Conservation (phyloP, 1,140 invertebrate species). For the Diabrotica virgifera region DNA sequence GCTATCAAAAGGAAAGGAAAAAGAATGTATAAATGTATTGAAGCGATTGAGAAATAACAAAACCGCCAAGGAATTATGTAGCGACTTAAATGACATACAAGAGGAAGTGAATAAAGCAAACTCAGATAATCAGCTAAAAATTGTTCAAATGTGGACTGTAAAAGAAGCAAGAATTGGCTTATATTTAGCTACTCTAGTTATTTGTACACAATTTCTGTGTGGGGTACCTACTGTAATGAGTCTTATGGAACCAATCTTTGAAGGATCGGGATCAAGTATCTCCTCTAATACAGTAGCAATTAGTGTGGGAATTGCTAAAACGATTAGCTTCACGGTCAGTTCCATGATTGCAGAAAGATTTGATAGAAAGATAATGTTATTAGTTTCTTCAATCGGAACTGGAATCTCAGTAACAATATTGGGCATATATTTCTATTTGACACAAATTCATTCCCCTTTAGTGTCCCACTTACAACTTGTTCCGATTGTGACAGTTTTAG, state of each 20-base stretch:
- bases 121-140: background rate
- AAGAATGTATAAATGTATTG: background rate
- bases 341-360: background rate
- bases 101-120: background rate
- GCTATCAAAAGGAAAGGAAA: background rate
- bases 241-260: slow-evolving; percentile 3
- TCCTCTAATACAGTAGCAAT: background rate
- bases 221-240: background rate
- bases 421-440: slow-evolving; percentile 62
- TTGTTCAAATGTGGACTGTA: background rate
- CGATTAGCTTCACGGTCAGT: background rate
- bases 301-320: background rate
- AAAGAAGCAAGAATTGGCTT: background rate
- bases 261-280: background rate
- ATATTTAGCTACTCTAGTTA: background rate
- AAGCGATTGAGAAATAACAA: background rate
- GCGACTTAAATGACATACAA: background rate
- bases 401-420: slow-evolving; percentile 36
- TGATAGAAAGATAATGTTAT: background rate
- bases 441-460: slow-evolving; percentile 49
- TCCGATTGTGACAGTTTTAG: slow-evolving; percentile 34
- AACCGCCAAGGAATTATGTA: background rate
- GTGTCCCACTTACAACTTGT: slow-evolving; percentile 49
- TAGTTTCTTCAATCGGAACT: background rate
- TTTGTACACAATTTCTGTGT: background rate